These are phyloP conservation scores for Varanus komodoensis DNA, from an alignment of 2,113 vertebrate species.

Conservation along the genomic window DNA sequence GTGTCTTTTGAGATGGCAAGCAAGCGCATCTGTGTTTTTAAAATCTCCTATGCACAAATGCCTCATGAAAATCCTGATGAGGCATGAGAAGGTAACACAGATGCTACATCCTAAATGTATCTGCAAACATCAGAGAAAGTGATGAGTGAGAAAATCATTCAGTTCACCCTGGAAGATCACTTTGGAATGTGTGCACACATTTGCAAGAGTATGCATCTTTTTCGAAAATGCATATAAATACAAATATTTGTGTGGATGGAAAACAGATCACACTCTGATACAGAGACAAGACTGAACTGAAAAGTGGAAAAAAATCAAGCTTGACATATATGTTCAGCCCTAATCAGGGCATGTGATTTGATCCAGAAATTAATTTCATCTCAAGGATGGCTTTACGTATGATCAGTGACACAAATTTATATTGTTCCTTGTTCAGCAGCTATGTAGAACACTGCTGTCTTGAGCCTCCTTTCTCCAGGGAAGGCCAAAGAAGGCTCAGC, in stretches of 20 bases:
- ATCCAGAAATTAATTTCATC: not conserved
- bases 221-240: no score
- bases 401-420: not conserved
- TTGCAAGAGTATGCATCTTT: no score
- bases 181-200: no score
- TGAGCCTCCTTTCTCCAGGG: not conserved
- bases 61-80: not conserved
- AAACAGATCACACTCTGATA: no score
- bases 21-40: not conserved
- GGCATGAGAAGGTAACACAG: not conserved
- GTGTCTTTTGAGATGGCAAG: not conserved
- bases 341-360: not conserved
- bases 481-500: not conserved
- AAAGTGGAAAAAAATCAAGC: no score
- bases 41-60: not conserved
- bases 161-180: no score
- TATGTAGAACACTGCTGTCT: not conserved
- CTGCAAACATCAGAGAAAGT: no score
- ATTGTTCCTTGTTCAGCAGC: not conserved
- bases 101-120: not conserved
- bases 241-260: no score
- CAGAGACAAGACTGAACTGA: no score
- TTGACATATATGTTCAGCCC: no score
- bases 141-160: no score
- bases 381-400: not conserved